phyloP scores from a whole-genome alignment of 2,888 invertebrate genomes.

The Conus canariensis region DNA sequence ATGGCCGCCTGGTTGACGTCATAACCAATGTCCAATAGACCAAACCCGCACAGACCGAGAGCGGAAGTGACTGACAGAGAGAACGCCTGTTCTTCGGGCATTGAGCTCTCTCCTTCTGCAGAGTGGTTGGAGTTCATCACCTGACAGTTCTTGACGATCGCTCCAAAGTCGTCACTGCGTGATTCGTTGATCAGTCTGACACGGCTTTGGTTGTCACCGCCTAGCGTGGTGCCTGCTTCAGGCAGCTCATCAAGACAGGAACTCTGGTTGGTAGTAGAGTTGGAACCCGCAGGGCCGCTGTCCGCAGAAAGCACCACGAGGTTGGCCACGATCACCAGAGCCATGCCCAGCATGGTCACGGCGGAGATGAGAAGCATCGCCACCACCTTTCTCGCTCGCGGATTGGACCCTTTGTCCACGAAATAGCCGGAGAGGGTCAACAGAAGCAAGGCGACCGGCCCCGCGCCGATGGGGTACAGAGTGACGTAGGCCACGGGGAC shows the following conservation, averaged over 20 bases:
- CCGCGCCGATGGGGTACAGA: slow-evolving; percentile 6
- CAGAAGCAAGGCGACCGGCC: background rate
- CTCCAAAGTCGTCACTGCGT: no score
- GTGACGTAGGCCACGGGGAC: slow-evolving; percentile 5
- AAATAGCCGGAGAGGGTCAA: background rate
- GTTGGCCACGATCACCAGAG: background rate
- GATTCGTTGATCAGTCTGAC: no score
- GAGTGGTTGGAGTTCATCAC: no score
- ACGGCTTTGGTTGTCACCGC: no score
- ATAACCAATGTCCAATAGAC: slow-evolving; percentile 13
- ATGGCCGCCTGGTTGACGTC: background rate
- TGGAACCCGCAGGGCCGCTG: no score
- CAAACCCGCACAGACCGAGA: background rate
- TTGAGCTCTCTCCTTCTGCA: no score
- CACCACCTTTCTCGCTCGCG: background rate
- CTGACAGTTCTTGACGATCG: no score
- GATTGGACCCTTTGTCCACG: background rate
- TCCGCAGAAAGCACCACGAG: background rate
- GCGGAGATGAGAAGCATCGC: background rate
- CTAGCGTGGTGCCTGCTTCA: no score
- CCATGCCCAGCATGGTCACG: background rate
- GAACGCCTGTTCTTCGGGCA: no score
- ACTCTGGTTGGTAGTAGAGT: no score
- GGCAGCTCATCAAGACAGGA: no score
- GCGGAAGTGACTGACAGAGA: background rate